Base-by-base conservation (phyloP, 2,113 vertebrate species). In the Gymnogyps californianus region DNA sequence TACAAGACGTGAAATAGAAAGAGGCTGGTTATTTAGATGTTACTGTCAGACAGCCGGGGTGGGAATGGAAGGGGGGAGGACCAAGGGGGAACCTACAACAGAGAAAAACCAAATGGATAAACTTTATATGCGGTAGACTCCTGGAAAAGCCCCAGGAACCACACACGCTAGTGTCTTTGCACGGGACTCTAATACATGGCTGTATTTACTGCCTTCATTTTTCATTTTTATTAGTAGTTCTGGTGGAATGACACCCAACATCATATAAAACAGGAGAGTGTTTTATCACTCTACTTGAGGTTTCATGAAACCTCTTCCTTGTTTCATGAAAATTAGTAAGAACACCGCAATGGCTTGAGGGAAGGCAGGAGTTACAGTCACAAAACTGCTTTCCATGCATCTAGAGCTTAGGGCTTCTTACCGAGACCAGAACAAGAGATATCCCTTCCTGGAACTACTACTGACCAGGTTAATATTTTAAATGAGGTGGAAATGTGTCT, bases 1-100 rank as follows among this genome's bases (percentile, higher is more conserved):
- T 99, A 96, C 9, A 67, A 46, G 69, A 91, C 93, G 16, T 26
- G 85, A 72, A 95, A 66, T 17, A 70, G 26, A 74, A 9, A 74
- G 15, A 40, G 59, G n/a, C 1, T 38, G 55, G 49, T 97, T 77
- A 96, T 22, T 71, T 17, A 46, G 49, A 49, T 2, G 7, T n/a
- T 10, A 26, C 17, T 36, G 18, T n/a, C 75, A 46, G 26, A 24
- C 25, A 32, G 2, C 20, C 1, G 1, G 31, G 28, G 49, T 31
- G 57, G 65, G 64, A 46, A 55, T 6, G 42, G 66, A 22, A n/a
- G 19, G 1, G 2, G 3, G 24, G 5, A 38, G 11, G 14, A 29
- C 17, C 3, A 26, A 13, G 13, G 44, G 13, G 28, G 24, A 34
- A 21, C 54, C 75, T 47, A 17, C 40, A 22, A 7, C 8, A n/a